A percentile compares a stretch with the other conserved stretches of the same genome.
These are phyloP conservation scores for Sanderia malayensis DNA, from an alignment of 30 jellyfish, hydroid and myxozoan genomes.

Conservation along the genomic window DNA sequence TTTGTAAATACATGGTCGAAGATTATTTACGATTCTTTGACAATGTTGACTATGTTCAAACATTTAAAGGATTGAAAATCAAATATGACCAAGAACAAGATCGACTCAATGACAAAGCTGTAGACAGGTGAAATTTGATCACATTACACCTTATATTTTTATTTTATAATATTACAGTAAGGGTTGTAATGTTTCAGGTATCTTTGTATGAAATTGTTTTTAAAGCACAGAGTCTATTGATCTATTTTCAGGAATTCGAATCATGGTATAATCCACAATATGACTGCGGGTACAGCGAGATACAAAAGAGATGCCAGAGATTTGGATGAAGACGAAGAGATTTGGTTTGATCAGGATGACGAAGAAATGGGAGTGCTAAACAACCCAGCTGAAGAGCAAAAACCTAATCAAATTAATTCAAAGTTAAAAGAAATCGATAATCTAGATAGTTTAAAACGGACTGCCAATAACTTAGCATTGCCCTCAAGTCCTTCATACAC, in stretches of 20 bases:
- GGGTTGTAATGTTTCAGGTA: no score
- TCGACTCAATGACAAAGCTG: slow-evolving; percentile 45
- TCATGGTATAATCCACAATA: slow-evolving; percentile 76
- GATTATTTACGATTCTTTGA: slow-evolving; percentile 63
- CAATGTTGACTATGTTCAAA: slow-evolving; percentile 76
- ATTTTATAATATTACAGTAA: no score
- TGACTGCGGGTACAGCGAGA: slow-evolving; percentile 33
- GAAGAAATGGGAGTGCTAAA: slow-evolving; percentile 41
- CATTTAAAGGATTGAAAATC: slow-evolving; percentile 84
- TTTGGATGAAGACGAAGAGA: slow-evolving; percentile 95
- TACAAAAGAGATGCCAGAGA: slow-evolving; percentile 88
- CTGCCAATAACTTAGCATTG: slow-evolving; percentile 31
- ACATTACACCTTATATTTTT: no score
- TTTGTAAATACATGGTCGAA: slow-evolving; percentile 80
- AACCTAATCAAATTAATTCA: slow-evolving; percentile 57
- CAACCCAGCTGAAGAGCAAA: slow-evolving; percentile 35
- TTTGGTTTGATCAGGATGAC: slow-evolving; percentile 90
- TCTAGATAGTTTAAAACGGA: slow-evolving; percentile 62
- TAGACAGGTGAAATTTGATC: slow-evolving; percentile 74
- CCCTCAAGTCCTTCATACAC: slow-evolving; percentile 33
- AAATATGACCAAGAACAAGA: slow-evolving; percentile 94
- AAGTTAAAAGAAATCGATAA: slow-evolving; percentile 84
- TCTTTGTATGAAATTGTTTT: no score
- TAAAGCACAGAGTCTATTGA: no score
- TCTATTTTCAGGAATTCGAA: slow-evolving; percentile 60